Evolutionary conservation across 2,888 invertebrate species (phyloP), one percentile per base, ranked within the genome.

Genomic region (Sesia bembeciformis): DNA sequence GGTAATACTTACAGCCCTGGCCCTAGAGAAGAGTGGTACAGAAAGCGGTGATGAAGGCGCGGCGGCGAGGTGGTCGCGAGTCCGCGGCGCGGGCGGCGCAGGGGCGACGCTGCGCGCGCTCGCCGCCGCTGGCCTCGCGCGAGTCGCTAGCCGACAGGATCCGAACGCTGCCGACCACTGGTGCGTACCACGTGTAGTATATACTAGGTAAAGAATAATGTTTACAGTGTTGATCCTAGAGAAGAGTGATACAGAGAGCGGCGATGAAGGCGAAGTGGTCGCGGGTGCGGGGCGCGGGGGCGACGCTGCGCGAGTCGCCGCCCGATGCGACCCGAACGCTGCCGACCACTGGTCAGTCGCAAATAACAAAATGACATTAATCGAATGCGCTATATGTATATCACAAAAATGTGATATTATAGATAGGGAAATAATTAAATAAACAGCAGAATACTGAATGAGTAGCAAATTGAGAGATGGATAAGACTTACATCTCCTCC

Each of bases 121-220:
- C 8, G 78, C 85, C 49, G 84, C 84, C 53, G 84, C 85, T 51
- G 80, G 79, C 0, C 83, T 87, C 4, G 88, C 88, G 46, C 71
- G 84, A 23, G 56, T 62, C 54, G 74, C 64, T 0, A 52, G 58
- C 8, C 52, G 46, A 39, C 49, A 46, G 3, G 60, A 55, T 3
- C 79, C 79, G 57, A 63, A 68, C 4, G 62, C 75, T 49, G 84
- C 87, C 0, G 84, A 86, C 4, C 86, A 89, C 64, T 88, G 87
- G 87, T 23, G 23, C 23, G 23, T 23, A 23, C 23, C 23, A 23
- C 23, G 23, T 23, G 23, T 23, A 23, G 23, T 23, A 23, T 23
- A 23, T 23, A 23, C 23, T 23, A 23, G 23, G 23, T 23, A 23
- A 23, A 23, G 23, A 23, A 2, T 23, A 23, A 23, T 23, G 23